Evolutionary conservation across 2,113 vertebrate species (phyloP).

Genomic region (Erythrocercus mccallii): DNA sequence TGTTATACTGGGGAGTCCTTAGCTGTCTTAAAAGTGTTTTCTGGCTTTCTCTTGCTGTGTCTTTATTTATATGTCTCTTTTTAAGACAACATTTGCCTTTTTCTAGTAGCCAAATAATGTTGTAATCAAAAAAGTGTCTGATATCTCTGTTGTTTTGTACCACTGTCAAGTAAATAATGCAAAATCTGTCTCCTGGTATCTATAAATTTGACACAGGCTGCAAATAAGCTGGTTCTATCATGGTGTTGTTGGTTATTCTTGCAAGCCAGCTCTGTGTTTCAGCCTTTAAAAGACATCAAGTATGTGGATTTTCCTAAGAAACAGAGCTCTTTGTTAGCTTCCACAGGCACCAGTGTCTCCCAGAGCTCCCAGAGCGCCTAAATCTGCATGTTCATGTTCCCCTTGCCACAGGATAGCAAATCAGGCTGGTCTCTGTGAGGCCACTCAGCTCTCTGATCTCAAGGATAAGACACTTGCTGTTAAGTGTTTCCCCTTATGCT

Average conservation of each 20-base stretch:
- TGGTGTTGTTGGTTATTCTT: background rate
- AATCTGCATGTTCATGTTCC: background rate
- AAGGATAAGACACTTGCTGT: background rate
- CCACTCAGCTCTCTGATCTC: background rate
- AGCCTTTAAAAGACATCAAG: background rate
- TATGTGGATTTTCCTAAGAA: background rate
- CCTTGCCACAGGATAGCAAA: background rate
- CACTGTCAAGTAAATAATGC: background rate
- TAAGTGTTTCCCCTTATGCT: background rate
- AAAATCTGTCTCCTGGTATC: background rate
- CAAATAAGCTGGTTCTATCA: background rate
- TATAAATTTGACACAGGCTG: background rate
- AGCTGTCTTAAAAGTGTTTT: background rate
- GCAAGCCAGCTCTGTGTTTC: background rate
- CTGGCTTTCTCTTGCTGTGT: background rate
- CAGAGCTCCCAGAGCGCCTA: background rate
- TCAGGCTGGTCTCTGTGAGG: background rate
- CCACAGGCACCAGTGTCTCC: background rate
- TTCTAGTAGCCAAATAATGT: background rate
- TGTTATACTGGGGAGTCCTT: background rate
- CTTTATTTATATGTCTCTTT: background rate
- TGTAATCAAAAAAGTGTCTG: background rate
- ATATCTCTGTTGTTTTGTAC: background rate
- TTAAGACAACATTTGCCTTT: background rate
- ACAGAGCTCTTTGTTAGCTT: background rate